Evolutionary conservation across 1,140 invertebrate species (phyloP), one percentile per base, ranked within the genome.

Genomic region (Brevipalpus yothersi): DNA sequence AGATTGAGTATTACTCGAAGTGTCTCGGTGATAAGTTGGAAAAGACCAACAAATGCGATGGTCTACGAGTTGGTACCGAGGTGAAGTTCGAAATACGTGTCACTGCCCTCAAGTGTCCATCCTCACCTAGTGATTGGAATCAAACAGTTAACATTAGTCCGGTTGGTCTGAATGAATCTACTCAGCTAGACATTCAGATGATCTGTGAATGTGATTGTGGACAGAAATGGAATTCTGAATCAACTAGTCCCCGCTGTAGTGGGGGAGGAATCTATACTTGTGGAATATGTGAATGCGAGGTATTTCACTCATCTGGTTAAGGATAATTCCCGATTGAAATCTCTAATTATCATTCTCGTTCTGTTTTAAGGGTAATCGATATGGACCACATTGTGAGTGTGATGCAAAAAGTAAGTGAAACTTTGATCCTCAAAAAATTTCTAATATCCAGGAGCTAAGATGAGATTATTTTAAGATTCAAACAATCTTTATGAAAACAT

Each of bases 171-270:
- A 83, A 85, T 61, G 92, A 95, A 70, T 81, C 78, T 67, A 73
- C 95, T 8, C 76, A 77, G 7, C 78, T 95, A 2, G 81, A 90
- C 64, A 69, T 95, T 60, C 81, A 90, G 67, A 84, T 93, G 77
- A 71, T 88, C 1, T 95, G 90, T 67, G 81, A 87, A 63, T 96
- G 90, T 67, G 80, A 81, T 23, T 95, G 90, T 71, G 86, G 89
- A 68, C 74, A 76, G 60, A 69, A 62, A 31, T 63, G 63, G 62
- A 65, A 66, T 57, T 59, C 62, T 58, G 63, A 67, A 58, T 40
- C 19, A 40, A 47, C 62, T 17, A 64, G 62, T 60, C 17, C 39
- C 17, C 55, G 62, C 17, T 66, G 63, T 58, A 58, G 59, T 56
- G 65, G 65, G 15, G 64, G 68, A 61, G 72, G 72, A 40, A 73